A percentile compares a stretch with the other conserved stretches of the same genome.
phyloP scores from a whole-genome alignment of 2,888 invertebrate genomes.

The Pherbina coryleti region DNA sequence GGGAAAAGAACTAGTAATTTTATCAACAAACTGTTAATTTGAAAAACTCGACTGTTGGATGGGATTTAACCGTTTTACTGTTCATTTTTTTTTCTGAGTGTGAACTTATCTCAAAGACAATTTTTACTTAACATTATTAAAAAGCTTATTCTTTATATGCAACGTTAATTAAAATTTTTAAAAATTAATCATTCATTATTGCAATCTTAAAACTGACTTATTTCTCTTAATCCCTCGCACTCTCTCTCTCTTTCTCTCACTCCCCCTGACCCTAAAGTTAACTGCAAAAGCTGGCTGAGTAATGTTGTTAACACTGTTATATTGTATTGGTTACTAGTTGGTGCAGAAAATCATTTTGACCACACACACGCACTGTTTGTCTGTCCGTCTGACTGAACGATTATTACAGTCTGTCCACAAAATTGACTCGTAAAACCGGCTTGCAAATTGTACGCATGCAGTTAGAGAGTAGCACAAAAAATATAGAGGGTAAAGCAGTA shows the following conservation, averaged over 20 bases:
- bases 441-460: not conserved
- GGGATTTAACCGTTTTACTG: too few species aligned
- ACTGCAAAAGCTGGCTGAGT: not conserved
- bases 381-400: not conserved
- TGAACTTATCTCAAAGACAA: too few species aligned
- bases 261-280: not conserved
- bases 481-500: not conserved
- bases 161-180: too few species aligned
- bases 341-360: not conserved
- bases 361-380: not conserved
- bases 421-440: not conserved
- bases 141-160: too few species aligned
- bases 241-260: not conserved
- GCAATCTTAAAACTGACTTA: too few species aligned
- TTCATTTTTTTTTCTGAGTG: too few species aligned
- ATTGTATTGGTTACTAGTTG: not conserved
- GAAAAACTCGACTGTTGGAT: too few species aligned
- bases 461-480: not conserved
- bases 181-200: too few species aligned
- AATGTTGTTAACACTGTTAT: not conserved
- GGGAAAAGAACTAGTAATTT: too few species aligned
- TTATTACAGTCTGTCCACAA: constrained; percentile 21
- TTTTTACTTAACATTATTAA: too few species aligned
- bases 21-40: too few species aligned
- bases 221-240: not conserved